phyloP scores from a whole-genome alignment of 2,113 vertebrate species.

The pig (Sus scrofa) region DNA sequence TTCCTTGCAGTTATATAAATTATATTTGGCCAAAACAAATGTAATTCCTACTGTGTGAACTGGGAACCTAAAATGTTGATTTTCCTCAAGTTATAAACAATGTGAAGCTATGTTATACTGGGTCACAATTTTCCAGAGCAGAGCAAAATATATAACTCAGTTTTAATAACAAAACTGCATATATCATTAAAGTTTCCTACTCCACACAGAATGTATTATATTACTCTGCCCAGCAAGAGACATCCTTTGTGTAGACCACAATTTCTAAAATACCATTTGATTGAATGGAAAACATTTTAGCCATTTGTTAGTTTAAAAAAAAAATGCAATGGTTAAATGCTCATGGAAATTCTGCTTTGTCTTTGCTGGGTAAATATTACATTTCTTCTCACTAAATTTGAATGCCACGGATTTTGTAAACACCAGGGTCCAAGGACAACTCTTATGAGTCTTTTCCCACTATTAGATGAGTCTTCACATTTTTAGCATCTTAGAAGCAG shows the following conservation, averaged over 20 bases:
- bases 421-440: background rate
- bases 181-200: conserved; percentile 90
- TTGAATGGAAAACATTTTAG: conserved; percentile 88
- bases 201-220: conserved; percentile 85
- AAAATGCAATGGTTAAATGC: conserved; percentile 86
- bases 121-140: conserved; percentile 92
- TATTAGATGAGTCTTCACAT: background rate
- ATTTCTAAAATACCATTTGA: conserved; percentile 89
- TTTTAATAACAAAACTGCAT: conserved; percentile 92
- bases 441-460: background rate
- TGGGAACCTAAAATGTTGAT: conserved; percentile 91
- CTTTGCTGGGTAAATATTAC: conserved; percentile 79
- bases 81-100: conserved; percentile 93
- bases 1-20: conserved; percentile 93
- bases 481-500: conserved; percentile 34
- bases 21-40: conserved; percentile 93
- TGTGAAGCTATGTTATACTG: conserved; percentile 91
- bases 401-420: conserved; percentile 57
- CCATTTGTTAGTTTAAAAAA: conserved; percentile 83
- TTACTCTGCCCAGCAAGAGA: conserved; percentile 90
- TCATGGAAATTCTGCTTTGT: conserved; percentile 83
- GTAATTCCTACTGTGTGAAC: conserved; percentile 93
- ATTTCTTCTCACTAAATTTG: conserved; percentile 68
- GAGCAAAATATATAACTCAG: conserved; percentile 92
- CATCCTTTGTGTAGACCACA: conserved; percentile 88